A percentile compares a stretch with the other conserved stretches of the same genome.
Evolutionary conservation across 2,797 vertebrate species (phyloP).

Genomic region (Pangasius djambal): DNA sequence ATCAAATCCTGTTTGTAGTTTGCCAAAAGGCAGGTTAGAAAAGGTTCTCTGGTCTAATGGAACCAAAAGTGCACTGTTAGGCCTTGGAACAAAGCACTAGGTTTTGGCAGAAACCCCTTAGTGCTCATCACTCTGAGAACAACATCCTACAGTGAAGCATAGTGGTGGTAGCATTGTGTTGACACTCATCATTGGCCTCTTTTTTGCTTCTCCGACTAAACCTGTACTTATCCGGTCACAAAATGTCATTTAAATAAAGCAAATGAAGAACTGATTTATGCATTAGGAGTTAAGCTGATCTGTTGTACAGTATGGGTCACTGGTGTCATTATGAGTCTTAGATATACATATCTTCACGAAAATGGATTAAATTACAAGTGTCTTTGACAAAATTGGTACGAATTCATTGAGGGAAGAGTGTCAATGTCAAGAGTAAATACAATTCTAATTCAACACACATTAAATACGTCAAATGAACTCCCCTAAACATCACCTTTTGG

Average conservation of each 20-base stretch:
- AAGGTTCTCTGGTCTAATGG: background rate
- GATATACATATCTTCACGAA: too few species aligned
- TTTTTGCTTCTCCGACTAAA: background rate
- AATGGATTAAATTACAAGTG: too few species aligned
- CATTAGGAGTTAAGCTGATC: background rate
- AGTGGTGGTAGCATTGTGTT: background rate
- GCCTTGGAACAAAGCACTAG: background rate
- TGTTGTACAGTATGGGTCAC: too few species aligned
- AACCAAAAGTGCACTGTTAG: background rate
- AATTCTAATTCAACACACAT: too few species aligned
- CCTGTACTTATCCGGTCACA: background rate
- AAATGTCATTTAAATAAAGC: background rate
- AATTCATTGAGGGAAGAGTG: background rate
- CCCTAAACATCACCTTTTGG: too few species aligned
- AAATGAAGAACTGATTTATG: background rate
- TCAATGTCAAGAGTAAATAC: background rate
- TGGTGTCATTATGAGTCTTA: too few species aligned
- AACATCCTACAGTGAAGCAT: background rate
- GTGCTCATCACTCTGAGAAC: background rate
- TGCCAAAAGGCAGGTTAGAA: background rate
- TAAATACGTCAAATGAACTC: too few species aligned
- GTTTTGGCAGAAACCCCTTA: background rate
- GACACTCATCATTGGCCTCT: background rate
- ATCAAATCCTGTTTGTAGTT: too few species aligned
- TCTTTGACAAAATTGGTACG: too few species aligned